Conservation (phyloP, 1,140 invertebrate genomes). For the Eciton burchellii region DNA sequence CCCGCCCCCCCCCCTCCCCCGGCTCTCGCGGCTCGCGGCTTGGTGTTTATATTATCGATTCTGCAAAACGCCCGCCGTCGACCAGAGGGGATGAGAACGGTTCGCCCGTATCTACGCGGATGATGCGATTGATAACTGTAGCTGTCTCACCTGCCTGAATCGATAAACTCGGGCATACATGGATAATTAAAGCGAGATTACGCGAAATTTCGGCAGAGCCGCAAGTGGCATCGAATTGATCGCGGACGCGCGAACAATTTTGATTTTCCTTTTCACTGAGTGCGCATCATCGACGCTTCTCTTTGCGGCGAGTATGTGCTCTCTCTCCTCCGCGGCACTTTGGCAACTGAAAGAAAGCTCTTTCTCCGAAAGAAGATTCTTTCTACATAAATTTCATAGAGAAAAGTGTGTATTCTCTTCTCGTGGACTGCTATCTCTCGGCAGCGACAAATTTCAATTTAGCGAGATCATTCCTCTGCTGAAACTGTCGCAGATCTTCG, state of each 20-base stretch:
- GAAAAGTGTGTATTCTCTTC: too few species aligned
- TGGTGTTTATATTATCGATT: constrained; percentile 60
- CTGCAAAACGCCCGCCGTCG: constrained; percentile 18
- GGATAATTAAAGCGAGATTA: constrained; percentile 42
- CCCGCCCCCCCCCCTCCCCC: too few species aligned
- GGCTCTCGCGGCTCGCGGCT: constrained; percentile 37
- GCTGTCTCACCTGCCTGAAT: constrained; percentile 42
- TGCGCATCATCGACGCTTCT: background rate
- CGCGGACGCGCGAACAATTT: background rate
- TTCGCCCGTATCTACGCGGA: constrained; percentile 43
- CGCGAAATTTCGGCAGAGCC: constrained; percentile 34
- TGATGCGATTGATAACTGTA: constrained; percentile 54
- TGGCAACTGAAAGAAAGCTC: too few species aligned
- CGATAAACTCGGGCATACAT: constrained; percentile 37
- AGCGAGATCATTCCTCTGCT: background rate
- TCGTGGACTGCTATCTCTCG: background rate
- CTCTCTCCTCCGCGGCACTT: too few species aligned
- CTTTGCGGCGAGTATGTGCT: too few species aligned
- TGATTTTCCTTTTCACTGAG: background rate
- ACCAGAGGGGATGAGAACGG: constrained; percentile 12
- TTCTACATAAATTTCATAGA: background rate
- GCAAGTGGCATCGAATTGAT: background rate
- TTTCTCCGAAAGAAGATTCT: background rate
- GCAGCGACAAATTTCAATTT: background rate
- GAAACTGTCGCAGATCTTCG: background rate